A percentile compares a stretch with the other conserved stretches of the same genome.
phyloP scores from a whole-genome alignment of 2,113 vertebrate genomes.

The Lycaon pictus region DNA sequence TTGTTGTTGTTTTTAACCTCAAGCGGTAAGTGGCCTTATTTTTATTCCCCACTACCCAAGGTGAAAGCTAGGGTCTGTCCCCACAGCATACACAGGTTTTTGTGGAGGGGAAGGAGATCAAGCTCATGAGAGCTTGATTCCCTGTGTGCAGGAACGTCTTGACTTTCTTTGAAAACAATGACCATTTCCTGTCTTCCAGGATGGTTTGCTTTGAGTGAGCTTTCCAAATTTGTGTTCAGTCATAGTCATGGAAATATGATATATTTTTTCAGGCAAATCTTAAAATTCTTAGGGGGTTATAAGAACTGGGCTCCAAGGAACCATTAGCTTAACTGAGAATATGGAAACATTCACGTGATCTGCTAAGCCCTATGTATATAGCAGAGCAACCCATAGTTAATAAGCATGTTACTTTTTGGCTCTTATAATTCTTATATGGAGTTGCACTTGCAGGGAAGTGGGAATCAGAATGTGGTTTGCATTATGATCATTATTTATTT shows the following conservation, averaged over 20 bases:
- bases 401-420: conserved; percentile 81
- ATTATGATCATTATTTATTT: conserved; percentile 83
- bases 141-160: conserved; percentile 25
- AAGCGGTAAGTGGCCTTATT: background rate
- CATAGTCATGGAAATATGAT: conserved; percentile 80
- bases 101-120: background rate
- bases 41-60: background rate
- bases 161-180: conserved; percentile 76
- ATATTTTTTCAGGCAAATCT: conserved; percentile 78
- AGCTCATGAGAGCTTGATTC: conserved; percentile 38
- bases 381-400: conserved; percentile 74
- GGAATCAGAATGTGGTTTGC: conserved; percentile 82
- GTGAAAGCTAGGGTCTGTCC: background rate
- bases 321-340: conserved; percentile 72
- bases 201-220: conserved; percentile 71
- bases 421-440: conserved; percentile 63
- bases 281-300: conserved; percentile 73
- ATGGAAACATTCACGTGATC: conserved; percentile 73
- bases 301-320: conserved; percentile 74
- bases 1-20: background rate
- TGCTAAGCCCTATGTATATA: conserved; percentile 65
- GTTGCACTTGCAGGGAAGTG: conserved; percentile 67
- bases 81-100: background rate
- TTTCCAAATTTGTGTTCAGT: conserved; percentile 72
- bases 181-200: conserved; percentile 72